A percentile compares a stretch with the other conserved stretches of the same genome.
phyloP scores from a whole-genome alignment of 2,113 vertebrate genomes.

The Leptodactylus fuscus region DNA sequence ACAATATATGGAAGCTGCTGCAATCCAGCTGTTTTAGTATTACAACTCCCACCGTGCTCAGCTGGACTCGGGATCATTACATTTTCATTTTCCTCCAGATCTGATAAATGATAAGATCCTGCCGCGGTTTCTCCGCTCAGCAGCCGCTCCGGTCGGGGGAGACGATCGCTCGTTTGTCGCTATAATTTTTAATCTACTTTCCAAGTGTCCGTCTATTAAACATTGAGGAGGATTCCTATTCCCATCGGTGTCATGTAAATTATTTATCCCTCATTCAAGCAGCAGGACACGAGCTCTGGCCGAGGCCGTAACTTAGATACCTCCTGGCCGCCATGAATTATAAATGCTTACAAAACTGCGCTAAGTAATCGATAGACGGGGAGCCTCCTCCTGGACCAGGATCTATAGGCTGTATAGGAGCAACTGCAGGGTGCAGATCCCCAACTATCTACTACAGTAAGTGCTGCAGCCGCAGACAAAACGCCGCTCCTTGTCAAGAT shows the following conservation, averaged over 20 bases:
- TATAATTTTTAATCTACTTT: not conserved
- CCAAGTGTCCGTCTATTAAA: slow-evolving; percentile 1
- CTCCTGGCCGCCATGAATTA: slow-evolving; percentile 28
- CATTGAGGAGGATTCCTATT: not conserved
- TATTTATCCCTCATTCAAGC: slow-evolving; percentile 4
- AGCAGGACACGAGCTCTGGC: slow-evolving; percentile 1
- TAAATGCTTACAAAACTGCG: slow-evolving; percentile 21
- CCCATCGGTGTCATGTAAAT: not conserved
- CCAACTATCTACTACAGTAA: no score
- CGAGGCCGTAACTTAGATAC: slow-evolving; percentile 3
- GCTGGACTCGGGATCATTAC: not conserved
- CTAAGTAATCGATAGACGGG: not conserved
- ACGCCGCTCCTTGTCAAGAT: no score
- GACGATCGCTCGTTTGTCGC: not conserved
- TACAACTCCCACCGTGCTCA: not conserved
- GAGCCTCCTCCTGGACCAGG: no score
- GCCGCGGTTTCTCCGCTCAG: not conserved
- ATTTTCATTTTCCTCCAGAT: not conserved
- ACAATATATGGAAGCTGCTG: not conserved
- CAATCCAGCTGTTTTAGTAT: not conserved
- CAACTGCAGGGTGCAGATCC: no score
- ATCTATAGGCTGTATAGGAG: no score
- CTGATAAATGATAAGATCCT: not conserved
- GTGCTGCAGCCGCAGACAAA: no score
- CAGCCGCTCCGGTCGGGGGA: not conserved